Evolutionary conservation across 2,797 vertebrate genomes (phyloP).

Genomic region (Hipposideros larvatus): DNA sequence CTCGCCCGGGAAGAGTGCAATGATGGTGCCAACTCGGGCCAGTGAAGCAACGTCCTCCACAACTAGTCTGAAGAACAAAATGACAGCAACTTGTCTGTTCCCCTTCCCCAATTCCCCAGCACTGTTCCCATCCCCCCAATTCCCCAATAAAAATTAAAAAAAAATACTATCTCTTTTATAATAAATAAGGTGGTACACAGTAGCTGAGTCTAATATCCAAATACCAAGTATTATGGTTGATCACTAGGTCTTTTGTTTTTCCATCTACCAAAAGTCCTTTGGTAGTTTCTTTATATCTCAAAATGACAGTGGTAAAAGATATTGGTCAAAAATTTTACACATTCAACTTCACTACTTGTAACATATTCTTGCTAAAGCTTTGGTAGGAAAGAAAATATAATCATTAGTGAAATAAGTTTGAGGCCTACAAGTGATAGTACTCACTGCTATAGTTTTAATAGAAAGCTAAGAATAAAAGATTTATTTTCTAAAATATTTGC

Average conservation of each 20-base stretch:
- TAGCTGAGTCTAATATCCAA: neutral
- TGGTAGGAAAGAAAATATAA: conserved; percentile 7
- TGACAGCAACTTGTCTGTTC: too few relatives aligned
- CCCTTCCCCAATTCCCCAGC: too few relatives aligned
- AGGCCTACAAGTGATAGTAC: neutral
- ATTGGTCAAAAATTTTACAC: neutral
- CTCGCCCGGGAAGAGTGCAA: too few relatives aligned
- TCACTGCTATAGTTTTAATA: neutral
- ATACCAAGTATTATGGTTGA: neutral
- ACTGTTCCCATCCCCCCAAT: too few relatives aligned
- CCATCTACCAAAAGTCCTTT: neutral
- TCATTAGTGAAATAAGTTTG: neutral
- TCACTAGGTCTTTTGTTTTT: neutral
- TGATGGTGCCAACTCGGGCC: too few relatives aligned
- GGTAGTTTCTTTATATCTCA: neutral
- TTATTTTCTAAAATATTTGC: conserved; percentile 23
- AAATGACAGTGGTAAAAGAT: neutral
- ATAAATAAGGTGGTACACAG: neutral
- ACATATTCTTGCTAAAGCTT: neutral
- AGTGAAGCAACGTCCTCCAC: too few relatives aligned
- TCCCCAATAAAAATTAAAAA: neutral
- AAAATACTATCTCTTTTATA: neutral
- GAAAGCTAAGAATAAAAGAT: conserved; percentile 5
- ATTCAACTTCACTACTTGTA: neutral
- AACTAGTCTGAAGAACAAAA: too few relatives aligned